Evolutionary conservation across 1,140 invertebrate genomes (phyloP).

Genomic region (Stenopsyche tienmushanensis): DNA sequence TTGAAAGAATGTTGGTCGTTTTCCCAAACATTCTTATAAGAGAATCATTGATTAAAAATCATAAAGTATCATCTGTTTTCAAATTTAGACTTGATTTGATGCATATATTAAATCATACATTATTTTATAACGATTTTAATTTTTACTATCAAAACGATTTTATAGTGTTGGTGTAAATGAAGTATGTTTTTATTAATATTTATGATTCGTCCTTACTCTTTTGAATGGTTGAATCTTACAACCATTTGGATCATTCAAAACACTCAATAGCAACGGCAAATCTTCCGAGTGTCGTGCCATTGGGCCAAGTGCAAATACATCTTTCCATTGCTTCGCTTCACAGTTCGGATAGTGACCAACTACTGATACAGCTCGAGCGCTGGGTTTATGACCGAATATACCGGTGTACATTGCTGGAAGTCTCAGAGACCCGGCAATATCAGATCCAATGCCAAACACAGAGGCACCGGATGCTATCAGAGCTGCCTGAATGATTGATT

Average conservation of each 20-base stretch:
- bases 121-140: too few species aligned
- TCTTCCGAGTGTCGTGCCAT: constrained; percentile 84
- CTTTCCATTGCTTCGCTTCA: constrained; percentile 58
- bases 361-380: constrained; percentile 61
- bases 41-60: too few species aligned
- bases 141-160: too few species aligned
- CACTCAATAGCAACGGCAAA: constrained; percentile 69
- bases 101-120: too few species aligned
- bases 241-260: constrained; percentile 60
- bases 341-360: constrained; percentile 61
- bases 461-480: constrained; percentile 73
- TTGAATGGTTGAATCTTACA: constrained; percentile 63
- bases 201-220: too few species aligned
- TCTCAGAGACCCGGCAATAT: constrained; percentile 81
- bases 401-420: constrained; percentile 86
- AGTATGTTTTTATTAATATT: too few species aligned
- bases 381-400: constrained; percentile 81
- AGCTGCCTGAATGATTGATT: constrained; percentile 54
- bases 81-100: too few species aligned
- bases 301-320: constrained; percentile 72
- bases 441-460: constrained; percentile 77
- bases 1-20: too few species aligned
- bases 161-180: too few species aligned
- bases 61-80: too few species aligned
- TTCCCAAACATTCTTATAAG: too few species aligned